phyloP scores from a whole-genome alignment of 2,113 vertebrate genomes.

The Pongo pygmaeus region DNA sequence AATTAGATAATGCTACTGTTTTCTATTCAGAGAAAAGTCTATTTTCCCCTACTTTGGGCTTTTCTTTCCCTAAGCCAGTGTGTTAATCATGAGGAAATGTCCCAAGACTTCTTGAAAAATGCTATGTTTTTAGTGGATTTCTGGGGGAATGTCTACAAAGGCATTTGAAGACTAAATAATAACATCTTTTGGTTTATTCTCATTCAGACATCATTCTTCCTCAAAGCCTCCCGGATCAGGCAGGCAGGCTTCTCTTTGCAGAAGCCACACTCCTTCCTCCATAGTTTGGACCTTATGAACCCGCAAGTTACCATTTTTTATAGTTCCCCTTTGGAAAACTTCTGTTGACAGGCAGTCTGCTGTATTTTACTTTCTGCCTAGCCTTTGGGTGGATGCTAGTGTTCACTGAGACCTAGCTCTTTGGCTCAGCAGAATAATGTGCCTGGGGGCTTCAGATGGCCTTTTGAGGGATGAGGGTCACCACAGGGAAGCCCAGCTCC shows the following conservation, averaged over 20 bases:
- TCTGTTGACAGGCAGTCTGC: background rate
- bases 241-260: background rate
- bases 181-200: background rate
- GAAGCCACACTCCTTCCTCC: background rate
- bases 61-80: background rate
- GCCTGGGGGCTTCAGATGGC: background rate
- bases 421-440: background rate
- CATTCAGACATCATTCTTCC: background rate
- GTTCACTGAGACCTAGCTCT: background rate
- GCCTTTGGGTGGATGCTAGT: background rate
- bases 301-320: background rate
- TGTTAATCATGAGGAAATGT: background rate
- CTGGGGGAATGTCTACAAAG: background rate
- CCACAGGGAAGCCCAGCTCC: background rate
- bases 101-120: background rate
- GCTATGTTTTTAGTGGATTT: background rate
- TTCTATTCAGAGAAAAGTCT: background rate
- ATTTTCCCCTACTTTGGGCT: background rate
- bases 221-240: background rate
- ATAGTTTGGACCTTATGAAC: background rate
- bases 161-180: background rate
- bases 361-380: background rate
- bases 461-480: background rate
- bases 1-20: background rate
- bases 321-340: background rate